Base-by-base conservation (phyloP, 2,797 vertebrate genomes). In the Rachycentron canadum region DNA sequence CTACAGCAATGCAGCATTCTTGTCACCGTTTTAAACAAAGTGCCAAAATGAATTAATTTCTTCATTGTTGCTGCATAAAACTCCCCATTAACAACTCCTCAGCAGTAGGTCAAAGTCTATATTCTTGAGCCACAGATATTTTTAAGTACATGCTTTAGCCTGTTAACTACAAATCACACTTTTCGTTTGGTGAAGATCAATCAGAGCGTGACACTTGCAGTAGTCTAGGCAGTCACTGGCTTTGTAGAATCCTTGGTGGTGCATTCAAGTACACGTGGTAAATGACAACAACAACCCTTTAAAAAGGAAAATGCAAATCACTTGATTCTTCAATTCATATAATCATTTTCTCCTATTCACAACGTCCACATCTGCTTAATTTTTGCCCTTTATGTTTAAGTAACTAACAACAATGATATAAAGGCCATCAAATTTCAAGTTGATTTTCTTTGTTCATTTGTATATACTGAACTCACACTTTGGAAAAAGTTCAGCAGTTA, bases 141-240 rank as follows among this genome's bases (percentile, higher is more conserved):
- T 67, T 69, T 55, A 28, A 36, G 38, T 11, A 43, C 2, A n/a
- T 43, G 17, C 25, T 61, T 83, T 28, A 19, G 3, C 56, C 41
- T 12, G 57, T 43, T 32, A 57, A 68, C 16, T 59, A 69, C 66
- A 69, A 58, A 62, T n/a, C 14, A 62, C 69, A 49, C 14, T 23
- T 57, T 78, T 76, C 13, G 10, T 43, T 21, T 21, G 32, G 47
- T 55, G 23, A 28, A 47, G 56, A 34, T 66, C 11, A 34, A 32
- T 69, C 16, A 45, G 8, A 53, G 17, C 3, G 28, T 55, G 10
- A 65, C 62, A 66, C 4, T 62, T 49, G 7, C 17, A 13, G 17
- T 25, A 65, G 21, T 25, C 8, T 21, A 32, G 26, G 26, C 16
- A 23, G 52, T 25, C 8, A 26, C 5, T 14, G 21, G 19, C 47